Conservation (phyloP, 2,797 vertebrate genomes). For the Glyptemys insculpta region DNA sequence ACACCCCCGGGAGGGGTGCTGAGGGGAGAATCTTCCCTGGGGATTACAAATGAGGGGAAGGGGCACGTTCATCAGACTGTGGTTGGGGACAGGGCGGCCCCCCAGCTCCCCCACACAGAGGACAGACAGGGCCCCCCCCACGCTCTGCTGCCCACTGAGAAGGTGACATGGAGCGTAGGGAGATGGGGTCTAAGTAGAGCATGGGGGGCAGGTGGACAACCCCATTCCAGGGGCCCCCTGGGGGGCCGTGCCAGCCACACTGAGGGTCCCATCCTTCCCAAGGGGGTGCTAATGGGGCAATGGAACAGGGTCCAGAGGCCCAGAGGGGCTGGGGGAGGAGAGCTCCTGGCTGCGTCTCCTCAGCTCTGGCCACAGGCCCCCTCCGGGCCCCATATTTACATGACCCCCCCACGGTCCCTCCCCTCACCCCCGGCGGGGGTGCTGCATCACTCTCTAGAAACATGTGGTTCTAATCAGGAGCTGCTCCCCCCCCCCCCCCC, state of each 20-base stretch:
- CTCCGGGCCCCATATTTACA: too few relatives aligned
- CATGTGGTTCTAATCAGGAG: neutral
- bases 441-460: neutral
- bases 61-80: neutral
- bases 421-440: neutral
- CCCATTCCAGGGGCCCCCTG: too few relatives aligned
- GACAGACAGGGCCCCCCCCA: neutral
- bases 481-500: neutral
- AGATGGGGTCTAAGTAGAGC: neutral
- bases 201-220: neutral
- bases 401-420: too few relatives aligned
- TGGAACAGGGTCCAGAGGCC: too few relatives aligned
- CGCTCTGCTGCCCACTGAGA: neutral
- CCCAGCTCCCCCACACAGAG: neutral
- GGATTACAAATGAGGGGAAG: too few relatives aligned
- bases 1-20: too few relatives aligned
- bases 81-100: neutral
- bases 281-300: too few relatives aligned
- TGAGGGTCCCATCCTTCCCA: neutral
- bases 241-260: neutral
- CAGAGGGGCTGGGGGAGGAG: neutral
- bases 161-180: neutral
- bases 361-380: neutral
- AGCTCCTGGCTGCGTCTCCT: neutral
- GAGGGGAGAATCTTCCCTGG: neutral